A percentile compares a stretch with the other conserved stretches of the same genome.
phyloP scores from a whole-genome alignment of 2,113 vertebrate genomes.

The Corythaixoides concolor region DNA sequence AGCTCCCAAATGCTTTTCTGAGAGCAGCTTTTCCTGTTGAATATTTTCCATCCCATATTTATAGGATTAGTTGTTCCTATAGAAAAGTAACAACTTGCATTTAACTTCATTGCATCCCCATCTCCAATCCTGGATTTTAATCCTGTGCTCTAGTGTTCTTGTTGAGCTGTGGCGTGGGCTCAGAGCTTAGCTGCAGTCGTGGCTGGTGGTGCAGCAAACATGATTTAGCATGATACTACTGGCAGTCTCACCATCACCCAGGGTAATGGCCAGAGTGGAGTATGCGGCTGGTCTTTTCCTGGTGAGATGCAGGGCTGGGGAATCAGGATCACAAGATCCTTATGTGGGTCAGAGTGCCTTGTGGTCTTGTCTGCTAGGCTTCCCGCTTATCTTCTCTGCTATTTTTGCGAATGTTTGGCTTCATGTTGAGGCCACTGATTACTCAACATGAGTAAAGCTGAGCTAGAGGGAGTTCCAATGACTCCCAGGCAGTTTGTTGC shows the following conservation, averaged over 20 bases:
- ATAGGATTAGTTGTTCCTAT: not conserved
- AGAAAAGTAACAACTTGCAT: not conserved
- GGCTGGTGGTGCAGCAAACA: not conserved
- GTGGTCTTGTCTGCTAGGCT: not conserved
- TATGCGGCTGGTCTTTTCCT: not conserved
- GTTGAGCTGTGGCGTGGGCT: not conserved
- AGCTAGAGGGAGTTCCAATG: not conserved
- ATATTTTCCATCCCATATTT: not conserved
- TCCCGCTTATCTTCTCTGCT: not conserved
- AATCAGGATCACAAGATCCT: not conserved
- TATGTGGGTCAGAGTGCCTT: not conserved
- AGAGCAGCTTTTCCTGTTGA: not conserved
- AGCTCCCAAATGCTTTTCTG: not conserved
- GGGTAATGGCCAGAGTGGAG: not conserved
- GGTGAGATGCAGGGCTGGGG: not conserved
- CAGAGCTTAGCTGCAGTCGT: not conserved
- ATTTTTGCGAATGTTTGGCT: not conserved
- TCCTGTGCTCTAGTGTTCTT: not conserved
- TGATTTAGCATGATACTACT: not conserved
- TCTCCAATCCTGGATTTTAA: not conserved
- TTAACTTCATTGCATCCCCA: not conserved
- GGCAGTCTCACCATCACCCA: not conserved
- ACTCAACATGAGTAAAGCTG: not conserved
- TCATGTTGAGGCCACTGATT: not conserved
- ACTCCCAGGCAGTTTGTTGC: not conserved